Evolutionary conservation across 2,797 vertebrate genomes (phyloP).

Genomic region (Melanotaenia pygmaea): DNA sequence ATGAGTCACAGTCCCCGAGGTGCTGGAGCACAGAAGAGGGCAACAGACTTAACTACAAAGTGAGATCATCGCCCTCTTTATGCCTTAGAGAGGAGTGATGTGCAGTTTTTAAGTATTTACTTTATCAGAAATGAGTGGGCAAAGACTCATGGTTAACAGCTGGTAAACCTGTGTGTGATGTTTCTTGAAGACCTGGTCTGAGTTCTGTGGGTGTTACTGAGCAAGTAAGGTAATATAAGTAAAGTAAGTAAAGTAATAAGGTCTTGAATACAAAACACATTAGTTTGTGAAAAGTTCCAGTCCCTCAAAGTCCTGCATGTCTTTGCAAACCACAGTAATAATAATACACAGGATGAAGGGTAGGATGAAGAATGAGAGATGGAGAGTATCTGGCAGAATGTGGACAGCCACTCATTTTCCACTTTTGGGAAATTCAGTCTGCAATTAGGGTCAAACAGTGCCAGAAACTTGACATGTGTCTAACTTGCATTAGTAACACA

Average conservation of each 20-base stretch:
- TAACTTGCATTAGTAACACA: slow-evolving; percentile 52
- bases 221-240: not conserved
- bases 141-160: slow-evolving; percentile 6
- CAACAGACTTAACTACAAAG: slow-evolving; percentile 26
- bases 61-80: slow-evolving; percentile 50
- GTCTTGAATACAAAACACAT: slow-evolving; percentile 12
- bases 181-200: slow-evolving; percentile 1
- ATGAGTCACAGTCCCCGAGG: slow-evolving; percentile 45
- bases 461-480: slow-evolving; percentile 59
- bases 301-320: slow-evolving; percentile 48
- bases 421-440: slow-evolving; percentile 60
- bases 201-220: not conserved
- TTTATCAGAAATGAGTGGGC: slow-evolving; percentile 19
- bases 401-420: slow-evolving; percentile 63
- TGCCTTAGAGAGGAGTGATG: slow-evolving; percentile 49
- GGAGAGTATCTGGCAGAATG: slow-evolving; percentile 51
- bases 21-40: slow-evolving; percentile 28
- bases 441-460: slow-evolving; percentile 54
- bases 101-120: slow-evolving; percentile 45
- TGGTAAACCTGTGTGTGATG: slow-evolving; percentile 20
- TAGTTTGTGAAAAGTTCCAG: slow-evolving; percentile 52
- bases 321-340: slow-evolving; percentile 64
- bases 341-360: slow-evolving; percentile 61
- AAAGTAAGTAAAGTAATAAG: not conserved
- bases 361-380: slow-evolving; percentile 37